Base-by-base conservation (phyloP, 2,888 invertebrate genomes). In the Spicauda simplicius region DNA sequence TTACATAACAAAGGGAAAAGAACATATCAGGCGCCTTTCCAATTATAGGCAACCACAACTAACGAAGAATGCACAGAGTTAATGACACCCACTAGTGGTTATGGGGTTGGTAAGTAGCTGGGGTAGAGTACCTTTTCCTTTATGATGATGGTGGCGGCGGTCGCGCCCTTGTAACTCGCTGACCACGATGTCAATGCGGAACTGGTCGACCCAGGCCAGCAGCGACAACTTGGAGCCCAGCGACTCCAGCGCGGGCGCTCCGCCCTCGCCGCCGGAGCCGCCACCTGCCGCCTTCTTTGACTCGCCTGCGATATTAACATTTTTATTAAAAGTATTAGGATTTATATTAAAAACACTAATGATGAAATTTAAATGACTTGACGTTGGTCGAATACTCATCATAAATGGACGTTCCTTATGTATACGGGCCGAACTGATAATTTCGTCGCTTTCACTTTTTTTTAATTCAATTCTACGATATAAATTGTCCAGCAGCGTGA, bases 161-260 rank as follows among this genome's bases (percentile, higher is more conserved):
- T 74, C 77, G 20, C 73, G 70, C 19, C 95, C 95, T 7, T 33
- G 57, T 79, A 95, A 95, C 84, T 98, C 98, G 77, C 98, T 97
- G 73, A 99, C 98, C 6, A 98, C 98, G 85, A 99, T 99, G 87
- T 99, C 98, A 69, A 99, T 97, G 73, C 97, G 95, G 93, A 99
- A 96, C 7, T 96, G 95, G 77, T 98, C 98, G 90, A 99, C 96
- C 79, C 96, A 96, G 7, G 97, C 97, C 72, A 97, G 95, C 58
- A 97, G 92, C 5, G 97, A 97, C 72, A 97, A 93, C 88, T 97
- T 97, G 33, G 97, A 98, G 53, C 97, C 98, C 80, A 98, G 95
- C 70, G 98, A 97, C 84, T 98, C 98, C 81, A 98, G 92, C 0
- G 96, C 96, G 2, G 96, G 95, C 16, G 76, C 71, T 1, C 73